Conservation (phyloP, 2,888 invertebrate species). For the Thera britannica region DNA sequence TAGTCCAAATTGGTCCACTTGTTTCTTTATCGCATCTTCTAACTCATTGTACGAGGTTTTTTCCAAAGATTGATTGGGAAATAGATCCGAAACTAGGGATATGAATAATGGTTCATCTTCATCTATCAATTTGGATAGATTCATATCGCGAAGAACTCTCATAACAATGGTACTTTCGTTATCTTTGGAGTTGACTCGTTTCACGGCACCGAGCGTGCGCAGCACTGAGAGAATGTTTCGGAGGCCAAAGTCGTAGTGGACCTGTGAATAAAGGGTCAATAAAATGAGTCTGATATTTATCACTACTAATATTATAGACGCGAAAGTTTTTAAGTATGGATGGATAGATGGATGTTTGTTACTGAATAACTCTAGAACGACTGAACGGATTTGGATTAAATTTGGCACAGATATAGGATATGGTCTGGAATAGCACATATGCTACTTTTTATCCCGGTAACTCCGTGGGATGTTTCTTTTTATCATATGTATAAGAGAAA, state of each 20-base stretch:
- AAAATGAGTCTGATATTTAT: too few species aligned
- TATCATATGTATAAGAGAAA: too few species aligned
- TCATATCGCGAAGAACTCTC: conserved; percentile 99
- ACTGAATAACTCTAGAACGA: too few species aligned
- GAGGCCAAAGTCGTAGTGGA: conserved; percentile 98
- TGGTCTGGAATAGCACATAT: too few species aligned
- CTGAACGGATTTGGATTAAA: too few species aligned
- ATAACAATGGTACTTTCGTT: conserved; percentile 98
- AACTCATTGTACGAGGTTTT: conserved; percentile 95
- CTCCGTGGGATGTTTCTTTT: too few species aligned
- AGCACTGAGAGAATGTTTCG: conserved; percentile 97
- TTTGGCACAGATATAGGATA: too few species aligned
- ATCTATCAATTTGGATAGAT: conserved; percentile 97
- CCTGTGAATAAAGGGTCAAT: conserved; percentile 74
- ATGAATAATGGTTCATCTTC: conserved; percentile 99
- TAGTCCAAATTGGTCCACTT: conserved; percentile 92
- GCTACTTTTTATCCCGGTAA: too few species aligned
- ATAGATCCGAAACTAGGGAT: conserved; percentile 97
- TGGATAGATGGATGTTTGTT: too few species aligned
- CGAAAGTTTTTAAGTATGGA: too few species aligned
- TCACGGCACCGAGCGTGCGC: conserved; percentile 95
- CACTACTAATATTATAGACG: too few species aligned
- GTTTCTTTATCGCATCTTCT: conserved; percentile 93
- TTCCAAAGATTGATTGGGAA: conserved; percentile 97
- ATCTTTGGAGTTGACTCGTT: conserved; percentile 95